phyloP scores from a whole-genome alignment of 2,113 vertebrate species.

The Percina caprodes region DNA sequence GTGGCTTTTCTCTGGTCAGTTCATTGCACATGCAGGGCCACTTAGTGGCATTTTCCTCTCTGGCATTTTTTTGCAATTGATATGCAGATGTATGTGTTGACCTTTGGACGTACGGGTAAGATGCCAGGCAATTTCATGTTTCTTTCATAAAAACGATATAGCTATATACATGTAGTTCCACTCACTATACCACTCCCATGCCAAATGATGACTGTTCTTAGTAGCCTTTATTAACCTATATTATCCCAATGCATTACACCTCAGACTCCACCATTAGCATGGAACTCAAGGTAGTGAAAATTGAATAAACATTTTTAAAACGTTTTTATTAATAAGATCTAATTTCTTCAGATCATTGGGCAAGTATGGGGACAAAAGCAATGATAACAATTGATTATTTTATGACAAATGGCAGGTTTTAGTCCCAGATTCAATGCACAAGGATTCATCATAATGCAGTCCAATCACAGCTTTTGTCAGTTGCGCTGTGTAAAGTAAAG shows the following conservation, averaged over 20 bases:
- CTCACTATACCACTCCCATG: neutral
- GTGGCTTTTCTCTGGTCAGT: constrained; percentile 8
- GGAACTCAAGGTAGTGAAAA: neutral
- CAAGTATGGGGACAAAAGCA: neutral
- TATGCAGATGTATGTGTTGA: constrained; percentile 11
- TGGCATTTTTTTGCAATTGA: neutral
- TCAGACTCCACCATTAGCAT: neutral
- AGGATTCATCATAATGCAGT: neutral
- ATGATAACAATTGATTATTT: neutral
- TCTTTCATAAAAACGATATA: neutral
- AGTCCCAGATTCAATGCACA: neutral
- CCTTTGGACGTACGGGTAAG: neutral
- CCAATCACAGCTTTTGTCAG: neutral
- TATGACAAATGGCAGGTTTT: neutral
- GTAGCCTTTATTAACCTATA: neutral
- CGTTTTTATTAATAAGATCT: neutral
- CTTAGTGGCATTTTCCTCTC: neutral
- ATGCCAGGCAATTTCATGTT: neutral
- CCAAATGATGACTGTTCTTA: neutral
- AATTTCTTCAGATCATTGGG: neutral
- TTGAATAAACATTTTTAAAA: too few species aligned
- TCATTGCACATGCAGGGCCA: neutral
- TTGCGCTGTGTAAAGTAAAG: neutral
- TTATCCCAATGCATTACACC: neutral
- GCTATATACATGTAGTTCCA: neutral